phyloP scores from a whole-genome alignment of 2,113 vertebrate species.

The Craseonycteris thonglongyai region DNA sequence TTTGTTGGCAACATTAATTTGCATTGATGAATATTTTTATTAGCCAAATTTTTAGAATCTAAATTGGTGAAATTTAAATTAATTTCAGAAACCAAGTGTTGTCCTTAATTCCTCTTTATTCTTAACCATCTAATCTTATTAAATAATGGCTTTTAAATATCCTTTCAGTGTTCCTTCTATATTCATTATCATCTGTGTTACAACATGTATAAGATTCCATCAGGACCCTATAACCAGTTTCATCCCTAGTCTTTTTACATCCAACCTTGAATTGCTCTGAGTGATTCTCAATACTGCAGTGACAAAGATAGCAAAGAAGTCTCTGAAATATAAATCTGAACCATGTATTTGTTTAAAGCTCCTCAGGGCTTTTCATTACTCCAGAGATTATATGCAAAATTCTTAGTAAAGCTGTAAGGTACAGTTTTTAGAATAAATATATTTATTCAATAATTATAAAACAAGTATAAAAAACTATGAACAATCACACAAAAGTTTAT shows the following conservation, averaged over 20 bases:
- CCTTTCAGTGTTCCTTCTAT: neutral
- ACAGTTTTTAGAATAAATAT: conserved; percentile 39
- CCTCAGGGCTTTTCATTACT: neutral
- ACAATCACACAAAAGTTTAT: conserved; percentile 28
- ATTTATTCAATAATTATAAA: conserved; percentile 71
- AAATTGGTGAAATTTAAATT: neutral
- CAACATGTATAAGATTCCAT: neutral
- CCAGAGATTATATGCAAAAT: neutral
- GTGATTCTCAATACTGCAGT: neutral
- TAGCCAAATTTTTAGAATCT: neutral
- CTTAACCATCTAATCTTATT: neutral
- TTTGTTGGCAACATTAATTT: neutral
- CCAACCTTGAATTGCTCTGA: neutral
- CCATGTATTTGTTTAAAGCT: neutral
- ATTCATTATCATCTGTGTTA: neutral
- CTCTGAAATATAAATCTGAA: neutral
- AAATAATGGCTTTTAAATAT: neutral
- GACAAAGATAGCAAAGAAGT: neutral
- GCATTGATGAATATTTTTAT: neutral
- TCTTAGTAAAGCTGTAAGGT: neutral
- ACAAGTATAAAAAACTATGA: neutral
- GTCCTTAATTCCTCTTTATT: neutral
- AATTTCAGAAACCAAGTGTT: neutral
- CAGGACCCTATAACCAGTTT: neutral
- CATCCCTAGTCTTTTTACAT: neutral